Base-by-base conservation (phyloP, 2,888 invertebrate species). In the Sepiola atlantica region DNA sequence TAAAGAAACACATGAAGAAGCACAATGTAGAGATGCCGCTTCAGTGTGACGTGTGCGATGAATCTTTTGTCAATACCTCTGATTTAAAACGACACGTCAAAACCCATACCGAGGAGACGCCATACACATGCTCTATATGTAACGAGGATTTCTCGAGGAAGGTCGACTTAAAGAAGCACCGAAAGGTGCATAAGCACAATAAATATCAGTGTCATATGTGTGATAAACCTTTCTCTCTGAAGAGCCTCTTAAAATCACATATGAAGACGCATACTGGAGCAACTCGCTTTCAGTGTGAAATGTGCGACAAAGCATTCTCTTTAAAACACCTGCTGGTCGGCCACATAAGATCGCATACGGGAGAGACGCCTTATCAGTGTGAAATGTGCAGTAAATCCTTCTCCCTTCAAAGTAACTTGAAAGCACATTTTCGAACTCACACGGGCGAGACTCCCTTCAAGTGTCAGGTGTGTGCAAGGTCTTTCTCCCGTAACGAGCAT, bases 401-500 rank as follows among this genome's bases (percentile, higher is more conserved):
- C 28, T 92, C 92, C 54, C 92, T 55, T n/a, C 45, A 92, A 14
- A 92, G 92, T 92, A 92, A 92, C 92, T 92, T 92, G 28, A 55
- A 92, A 55, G 55, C 92, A 54, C 92, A 92, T 12, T 6, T 54
- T 45, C 45, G 92, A n/a, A 92, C 55, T 4, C 92, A 92, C 54
- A 55, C 45, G n/a, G 92, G 55, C 28, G 92, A 92, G 54, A 92
- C 92, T 28, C 92, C 92, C 20, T 92, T 55, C 28, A 45, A 92
- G 28, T 92, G 92, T n/a, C 18, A 55, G 18, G 55, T 92, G 16
- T 92, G 92, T 55, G 21, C n/a, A 28, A 92, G 35, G 54, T n/a
- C n/a, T n/a, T 92, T 92, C 45, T 92, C 92, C 54, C 55, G 45
- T n/a, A 92, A 92, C 35, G 55, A 55, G 18, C 45, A 45, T 54